Base-by-base conservation (phyloP, 2,113 vertebrate species). In the Hepsetus odoe region DNA sequence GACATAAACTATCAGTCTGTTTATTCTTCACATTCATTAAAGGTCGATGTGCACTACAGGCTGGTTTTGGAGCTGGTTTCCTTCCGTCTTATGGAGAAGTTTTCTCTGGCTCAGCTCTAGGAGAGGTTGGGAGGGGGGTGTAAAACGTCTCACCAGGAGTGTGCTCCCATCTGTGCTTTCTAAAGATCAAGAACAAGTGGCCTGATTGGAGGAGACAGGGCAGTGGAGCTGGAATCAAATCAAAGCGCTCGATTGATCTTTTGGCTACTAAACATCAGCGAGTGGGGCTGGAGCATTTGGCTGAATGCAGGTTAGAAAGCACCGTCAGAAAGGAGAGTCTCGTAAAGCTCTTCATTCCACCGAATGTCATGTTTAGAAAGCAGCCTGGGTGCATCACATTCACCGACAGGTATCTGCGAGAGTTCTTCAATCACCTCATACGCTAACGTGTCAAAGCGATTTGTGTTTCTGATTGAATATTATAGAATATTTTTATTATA, bases 221-320 rank as follows among this genome's bases (percentile, higher is more conserved):
- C 73, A 59, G 56, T 56, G 66, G 68, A 77, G 72, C 76, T 74
- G 24, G 38, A 76, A 70, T 66, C 35, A 67, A 80, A 73, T 73
- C 61, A 80, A 80, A 82, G 44, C 40, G 66, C 70, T 65, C 79
- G 72, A 82, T 82, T 82, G 79, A 77, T 77, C 80, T 62, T 56
- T 26, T 62, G 46, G 69, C 61, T 77, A 56, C 28, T 72, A 80
- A 61, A 74, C 18, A 38, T 53, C 62, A 67, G 18, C 24, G n/a
- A 38, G 61, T 12, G 18, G 32, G 20, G 18, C 32, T 22, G 51
- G 51, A 55, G 22, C 51, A 24, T 11, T 55, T 22, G 51, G 51
- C 49, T 51, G 49, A n/a, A 44, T 44, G 51, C 51, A 55, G 51
- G 16, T 49, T 44, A 44, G 42, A 44, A 14, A 49, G 46, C 46